Conservation (phyloP, 2,113 vertebrate species). For the Sialia sialis region DNA sequence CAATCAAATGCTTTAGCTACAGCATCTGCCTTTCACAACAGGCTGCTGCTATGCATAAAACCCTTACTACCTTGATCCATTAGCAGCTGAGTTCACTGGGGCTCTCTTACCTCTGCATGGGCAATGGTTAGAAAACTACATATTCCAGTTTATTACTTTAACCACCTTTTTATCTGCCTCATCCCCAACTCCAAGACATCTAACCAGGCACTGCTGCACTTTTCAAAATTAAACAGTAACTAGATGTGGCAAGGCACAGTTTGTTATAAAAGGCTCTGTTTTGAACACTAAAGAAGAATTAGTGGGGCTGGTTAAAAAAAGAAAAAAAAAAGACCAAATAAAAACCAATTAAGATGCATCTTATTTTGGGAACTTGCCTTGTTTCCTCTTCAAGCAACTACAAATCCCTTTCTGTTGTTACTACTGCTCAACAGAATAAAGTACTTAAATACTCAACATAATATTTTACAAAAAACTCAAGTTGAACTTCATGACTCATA, state of each 20-base stretch:
- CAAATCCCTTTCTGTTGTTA: neutral
- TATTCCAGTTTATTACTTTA: neutral
- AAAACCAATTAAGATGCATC: neutral
- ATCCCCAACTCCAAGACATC: neutral
- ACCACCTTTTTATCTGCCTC: no score
- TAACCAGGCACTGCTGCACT: neutral
- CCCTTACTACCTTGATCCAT: neutral
- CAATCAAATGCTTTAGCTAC: neutral
- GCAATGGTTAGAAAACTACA: neutral
- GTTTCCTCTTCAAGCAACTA: neutral
- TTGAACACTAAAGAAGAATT: neutral
- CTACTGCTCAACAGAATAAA: neutral
- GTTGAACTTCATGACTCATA: neutral
- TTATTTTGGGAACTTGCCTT: neutral
- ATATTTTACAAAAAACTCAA: neutral
- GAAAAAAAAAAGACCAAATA: neutral
- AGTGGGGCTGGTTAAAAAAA: neutral
- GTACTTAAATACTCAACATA: neutral
- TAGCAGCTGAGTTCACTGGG: neutral
- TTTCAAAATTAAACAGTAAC: neutral
- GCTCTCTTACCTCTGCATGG: rapidly evolving
- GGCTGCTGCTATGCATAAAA: neutral
- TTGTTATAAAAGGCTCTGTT: neutral
- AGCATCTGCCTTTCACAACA: neutral
- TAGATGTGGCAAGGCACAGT: neutral